A percentile compares a stretch with the other conserved stretches of the same genome.
Conservation (phyloP, 2,113 vertebrate genomes). For the Triplophysa tibetana region DNA sequence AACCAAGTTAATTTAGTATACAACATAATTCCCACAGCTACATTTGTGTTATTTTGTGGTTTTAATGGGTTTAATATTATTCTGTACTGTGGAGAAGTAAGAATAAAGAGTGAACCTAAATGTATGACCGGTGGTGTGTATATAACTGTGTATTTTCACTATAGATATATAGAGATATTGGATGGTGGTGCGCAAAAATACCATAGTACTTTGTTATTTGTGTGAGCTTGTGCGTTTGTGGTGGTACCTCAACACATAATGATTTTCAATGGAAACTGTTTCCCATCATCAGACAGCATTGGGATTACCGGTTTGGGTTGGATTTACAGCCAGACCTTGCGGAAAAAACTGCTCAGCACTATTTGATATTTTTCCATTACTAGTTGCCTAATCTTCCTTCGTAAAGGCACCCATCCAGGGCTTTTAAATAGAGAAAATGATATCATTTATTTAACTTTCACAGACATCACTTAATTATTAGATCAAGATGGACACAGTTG, state of each 20-base stretch:
- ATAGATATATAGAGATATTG: too few species aligned
- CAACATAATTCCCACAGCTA: too few species aligned
- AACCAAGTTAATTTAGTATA: too few species aligned
- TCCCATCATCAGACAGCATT: not conserved
- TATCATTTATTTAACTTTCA: constrained; percentile 36
- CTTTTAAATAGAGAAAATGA: constrained; percentile 40
- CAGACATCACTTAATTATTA: constrained; percentile 42
- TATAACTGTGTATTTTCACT: too few species aligned
- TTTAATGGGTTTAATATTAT: too few species aligned
- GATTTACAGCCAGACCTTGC: constrained; percentile 30
- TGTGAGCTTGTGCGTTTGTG: not conserved
- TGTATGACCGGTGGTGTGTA: too few species aligned
- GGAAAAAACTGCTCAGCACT: constrained; percentile 40
- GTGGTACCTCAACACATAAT: not conserved
- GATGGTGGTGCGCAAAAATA: too few species aligned
- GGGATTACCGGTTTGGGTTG: constrained; percentile 24
- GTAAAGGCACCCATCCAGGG: constrained; percentile 37
- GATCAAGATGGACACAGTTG: constrained; percentile 48
- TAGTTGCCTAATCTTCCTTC: constrained; percentile 42
- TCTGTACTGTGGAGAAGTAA: too few species aligned
- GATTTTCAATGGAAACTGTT: not conserved
- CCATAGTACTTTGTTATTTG: not conserved
- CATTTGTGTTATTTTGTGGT: too few species aligned
- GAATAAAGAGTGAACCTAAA: too few species aligned
- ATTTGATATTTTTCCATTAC: constrained; percentile 37